Percentiles rank a stretch among this genome's conserved stretches.
phyloP scores from a whole-genome alignment of 2,797 vertebrate genomes.

The Chloroceryle amazona region DNA sequence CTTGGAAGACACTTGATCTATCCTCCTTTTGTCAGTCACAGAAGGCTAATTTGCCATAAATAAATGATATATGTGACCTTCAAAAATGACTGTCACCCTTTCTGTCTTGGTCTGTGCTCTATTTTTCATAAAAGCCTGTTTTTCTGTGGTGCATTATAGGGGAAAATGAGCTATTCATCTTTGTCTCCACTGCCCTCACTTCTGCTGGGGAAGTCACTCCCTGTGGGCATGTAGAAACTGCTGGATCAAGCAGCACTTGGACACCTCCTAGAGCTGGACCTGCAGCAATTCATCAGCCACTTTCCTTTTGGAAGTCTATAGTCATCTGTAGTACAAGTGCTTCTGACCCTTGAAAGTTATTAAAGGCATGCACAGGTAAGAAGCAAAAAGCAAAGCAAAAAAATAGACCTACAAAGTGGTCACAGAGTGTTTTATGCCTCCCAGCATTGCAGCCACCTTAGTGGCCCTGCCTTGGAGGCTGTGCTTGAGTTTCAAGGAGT shows the following conservation, averaged over 20 bases:
- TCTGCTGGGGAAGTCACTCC: neutral
- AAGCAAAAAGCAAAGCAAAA: neutral
- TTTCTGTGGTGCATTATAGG: neutral
- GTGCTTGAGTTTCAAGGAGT: rapidly evolving
- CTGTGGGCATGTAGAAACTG: neutral
- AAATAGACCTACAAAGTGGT: neutral
- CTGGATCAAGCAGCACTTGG: neutral
- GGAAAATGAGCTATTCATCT: constrained; percentile 6
- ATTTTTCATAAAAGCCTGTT: neutral
- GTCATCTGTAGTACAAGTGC: neutral
- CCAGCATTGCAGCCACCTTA: neutral
- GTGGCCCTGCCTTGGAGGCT: neutral
- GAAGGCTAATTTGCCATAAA: neutral
- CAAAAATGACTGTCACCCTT: neutral
- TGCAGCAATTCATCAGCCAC: neutral
- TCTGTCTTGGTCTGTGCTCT: neutral
- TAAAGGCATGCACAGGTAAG: neutral
- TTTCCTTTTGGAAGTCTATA: neutral
- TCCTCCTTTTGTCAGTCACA: neutral
- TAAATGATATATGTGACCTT: neutral
- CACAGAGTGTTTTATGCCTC: neutral
- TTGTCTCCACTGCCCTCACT: neutral
- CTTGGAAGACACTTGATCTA: constrained; percentile 3
- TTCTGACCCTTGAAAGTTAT: neutral
- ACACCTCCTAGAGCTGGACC: neutral